These are phyloP conservation scores for Planococcus citri DNA, from an alignment of 1,140 invertebrate species.

Conservation along the genomic window DNA sequence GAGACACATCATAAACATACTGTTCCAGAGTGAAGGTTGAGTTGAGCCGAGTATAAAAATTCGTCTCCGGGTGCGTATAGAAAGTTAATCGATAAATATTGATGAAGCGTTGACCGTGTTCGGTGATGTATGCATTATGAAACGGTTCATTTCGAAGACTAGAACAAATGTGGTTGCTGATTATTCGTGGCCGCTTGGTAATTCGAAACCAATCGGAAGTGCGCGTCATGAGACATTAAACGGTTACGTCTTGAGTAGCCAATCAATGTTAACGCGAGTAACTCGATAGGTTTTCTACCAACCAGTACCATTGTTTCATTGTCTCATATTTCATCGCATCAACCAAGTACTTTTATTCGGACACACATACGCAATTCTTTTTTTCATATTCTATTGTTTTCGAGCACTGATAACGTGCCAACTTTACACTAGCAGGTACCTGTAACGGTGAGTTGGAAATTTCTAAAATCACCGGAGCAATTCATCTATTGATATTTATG, in stretches of 20 bases:
- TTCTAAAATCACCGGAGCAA: too few species aligned
- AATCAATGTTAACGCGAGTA: conserved; percentile 19
- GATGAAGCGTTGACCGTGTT: not conserved
- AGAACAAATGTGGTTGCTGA: conserved; percentile 11
- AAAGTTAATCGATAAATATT: not conserved
- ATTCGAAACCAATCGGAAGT: conserved; percentile 16
- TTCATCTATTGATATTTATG: too few species aligned
- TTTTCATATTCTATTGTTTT: conserved; percentile 3
- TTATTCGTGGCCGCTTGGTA: not conserved
- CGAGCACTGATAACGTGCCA: not conserved
- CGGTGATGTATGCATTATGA: conserved; percentile 16
- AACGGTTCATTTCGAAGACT: conserved; percentile 13
- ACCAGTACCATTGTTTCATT: conserved; percentile 14
- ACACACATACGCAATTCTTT: conserved; percentile 11
- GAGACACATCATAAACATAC: too few species aligned
- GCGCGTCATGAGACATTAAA: conserved; percentile 17
- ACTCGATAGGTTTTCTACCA: conserved; percentile 18
- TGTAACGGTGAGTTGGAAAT: too few species aligned
- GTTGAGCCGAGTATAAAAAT: too few species aligned
- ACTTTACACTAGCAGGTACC: too few species aligned
- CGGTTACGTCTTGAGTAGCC: conserved; percentile 18
- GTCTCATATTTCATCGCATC: conserved; percentile 17
- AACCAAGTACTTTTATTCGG: conserved; percentile 16
- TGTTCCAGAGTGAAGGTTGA: too few species aligned
- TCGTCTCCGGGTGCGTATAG: too few species aligned